These are phyloP conservation scores for Drosophila mojavensis DNA, from an alignment of 1,140 invertebrate species.

Conservation along the genomic window DNA sequence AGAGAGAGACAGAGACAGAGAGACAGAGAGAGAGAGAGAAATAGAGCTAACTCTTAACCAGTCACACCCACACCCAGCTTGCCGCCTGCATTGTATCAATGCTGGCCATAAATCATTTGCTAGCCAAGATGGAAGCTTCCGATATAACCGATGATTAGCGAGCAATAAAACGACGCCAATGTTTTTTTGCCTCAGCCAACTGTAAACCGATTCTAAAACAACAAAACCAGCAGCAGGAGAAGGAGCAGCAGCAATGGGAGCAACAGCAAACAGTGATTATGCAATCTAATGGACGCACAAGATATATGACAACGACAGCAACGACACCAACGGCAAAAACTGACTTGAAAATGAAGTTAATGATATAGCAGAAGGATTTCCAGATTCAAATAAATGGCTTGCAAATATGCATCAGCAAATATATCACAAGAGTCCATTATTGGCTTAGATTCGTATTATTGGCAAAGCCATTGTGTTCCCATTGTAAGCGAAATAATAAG, in stretches of 20 bases:
- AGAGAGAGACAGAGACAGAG: too few species aligned
- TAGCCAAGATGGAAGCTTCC: constrained; percentile 46
- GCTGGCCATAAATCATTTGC: constrained; percentile 51
- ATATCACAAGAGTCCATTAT: background rate
- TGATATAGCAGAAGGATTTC: constrained; percentile 15
- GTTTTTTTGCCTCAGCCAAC: constrained; percentile 28
- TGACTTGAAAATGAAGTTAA: constrained; percentile 32
- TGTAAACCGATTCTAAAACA: constrained; percentile 11
- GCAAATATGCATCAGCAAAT: constrained; percentile 6
- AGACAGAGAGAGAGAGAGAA: too few species aligned
- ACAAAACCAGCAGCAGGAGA: background rate
- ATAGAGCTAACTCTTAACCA: constrained; percentile 10
- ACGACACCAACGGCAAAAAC: constrained; percentile 10
- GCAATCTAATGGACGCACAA: constrained; percentile 39
- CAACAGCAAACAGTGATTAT: constrained; percentile 12
- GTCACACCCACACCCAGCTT: background rate
- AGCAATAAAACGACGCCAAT: constrained; percentile 38
- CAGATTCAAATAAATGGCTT: constrained; percentile 1
- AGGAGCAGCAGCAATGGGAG: too few species aligned
- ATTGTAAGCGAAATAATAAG: too few species aligned
- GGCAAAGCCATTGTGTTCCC: background rate
- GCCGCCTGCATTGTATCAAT: constrained; percentile 46
- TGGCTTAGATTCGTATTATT: background rate
- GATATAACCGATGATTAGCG: constrained; percentile 52
- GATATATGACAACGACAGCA: constrained; percentile 21